phyloP scores from a whole-genome alignment of 2,797 vertebrate genomes.

The Macrochelys suwanniensis region DNA sequence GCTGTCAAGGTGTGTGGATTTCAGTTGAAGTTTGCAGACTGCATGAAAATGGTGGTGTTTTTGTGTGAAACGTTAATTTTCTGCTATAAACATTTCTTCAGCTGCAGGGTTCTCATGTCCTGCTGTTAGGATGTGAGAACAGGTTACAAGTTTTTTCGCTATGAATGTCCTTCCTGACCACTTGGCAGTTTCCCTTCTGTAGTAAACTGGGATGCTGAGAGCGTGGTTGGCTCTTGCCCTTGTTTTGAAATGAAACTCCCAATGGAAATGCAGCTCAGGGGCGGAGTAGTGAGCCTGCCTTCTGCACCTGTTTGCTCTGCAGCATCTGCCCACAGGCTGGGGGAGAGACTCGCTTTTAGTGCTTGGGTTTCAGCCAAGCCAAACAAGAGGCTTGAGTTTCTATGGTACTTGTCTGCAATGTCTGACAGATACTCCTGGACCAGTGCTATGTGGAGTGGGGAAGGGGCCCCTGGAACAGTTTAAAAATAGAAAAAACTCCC shows the following conservation, averaged over 20 bases:
- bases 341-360: conserved; percentile 42
- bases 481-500: neutral
- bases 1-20: neutral
- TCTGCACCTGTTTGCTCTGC: conserved; percentile 57
- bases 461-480: conserved; percentile 34
- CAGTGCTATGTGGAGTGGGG: neutral
- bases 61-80: neutral
- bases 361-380: conserved; percentile 71
- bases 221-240: neutral
- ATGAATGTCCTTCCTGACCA: neutral
- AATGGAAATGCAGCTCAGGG: accelerated
- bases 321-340: neutral
- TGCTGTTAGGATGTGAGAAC: neutral
- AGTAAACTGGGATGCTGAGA: neutral
- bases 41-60: neutral
- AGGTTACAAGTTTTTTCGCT: accelerated
- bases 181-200: neutral
- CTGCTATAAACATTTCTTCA: neutral
- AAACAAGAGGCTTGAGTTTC: conserved; percentile 51
- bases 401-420: conserved; percentile 18
- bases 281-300: neutral
- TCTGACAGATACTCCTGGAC: conserved; percentile 5
- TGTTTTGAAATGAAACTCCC: neutral
- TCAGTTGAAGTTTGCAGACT: neutral
- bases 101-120: accelerated